Percentiles rank a stretch among this genome's conserved stretches.
phyloP scores from a whole-genome alignment of 2,888 invertebrate genomes.

The Trichogramma dendrolimi region DNA sequence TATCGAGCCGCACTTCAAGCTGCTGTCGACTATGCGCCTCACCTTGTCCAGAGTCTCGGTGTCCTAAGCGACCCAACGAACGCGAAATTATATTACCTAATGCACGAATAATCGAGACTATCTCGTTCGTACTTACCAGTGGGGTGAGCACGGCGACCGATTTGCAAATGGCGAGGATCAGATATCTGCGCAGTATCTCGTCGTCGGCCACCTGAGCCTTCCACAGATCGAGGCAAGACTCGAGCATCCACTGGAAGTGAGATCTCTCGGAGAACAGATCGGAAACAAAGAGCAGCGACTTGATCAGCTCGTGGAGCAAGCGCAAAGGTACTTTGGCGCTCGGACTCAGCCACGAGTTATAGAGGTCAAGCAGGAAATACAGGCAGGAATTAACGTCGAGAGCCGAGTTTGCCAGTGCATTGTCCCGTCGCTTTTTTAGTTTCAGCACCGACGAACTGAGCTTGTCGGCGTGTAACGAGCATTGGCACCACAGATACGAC shows the following conservation, averaged over 20 bases:
- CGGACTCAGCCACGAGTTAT: slow-evolving; percentile 69
- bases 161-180: slow-evolving; percentile 66
- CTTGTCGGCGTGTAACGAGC: slow-evolving; percentile 46
- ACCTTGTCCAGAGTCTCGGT: slow-evolving; percentile 60
- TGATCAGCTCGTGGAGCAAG: slow-evolving; percentile 58
- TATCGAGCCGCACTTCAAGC: slow-evolving; percentile 61
- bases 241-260: slow-evolving; percentile 78
- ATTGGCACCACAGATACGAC: slow-evolving; percentile 46
- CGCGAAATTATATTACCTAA: background rate
- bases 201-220: slow-evolving; percentile 69
- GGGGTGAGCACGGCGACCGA: slow-evolving; percentile 64
- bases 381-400: slow-evolving; percentile 89
- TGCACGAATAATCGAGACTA: background rate
- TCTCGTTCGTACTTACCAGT: slow-evolving; percentile 45
- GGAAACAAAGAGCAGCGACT: slow-evolving; percentile 68
- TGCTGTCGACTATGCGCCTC: slow-evolving; percentile 59
- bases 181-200: slow-evolving; percentile 70
- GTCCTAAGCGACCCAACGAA: slow-evolving; percentile 49
- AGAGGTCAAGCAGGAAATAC: slow-evolving; percentile 86
- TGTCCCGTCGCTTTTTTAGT: slow-evolving; percentile 50
- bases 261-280: slow-evolving; percentile 72
- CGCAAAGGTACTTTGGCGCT: slow-evolving; percentile 55
- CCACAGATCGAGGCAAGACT: slow-evolving; percentile 64
- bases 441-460: slow-evolving; percentile 41
- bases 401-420: slow-evolving; percentile 41